Percentiles rank a stretch among this genome's conserved stretches.
phyloP scores from a whole-genome alignment of 2,888 invertebrate species.

The Apamea sordens region DNA sequence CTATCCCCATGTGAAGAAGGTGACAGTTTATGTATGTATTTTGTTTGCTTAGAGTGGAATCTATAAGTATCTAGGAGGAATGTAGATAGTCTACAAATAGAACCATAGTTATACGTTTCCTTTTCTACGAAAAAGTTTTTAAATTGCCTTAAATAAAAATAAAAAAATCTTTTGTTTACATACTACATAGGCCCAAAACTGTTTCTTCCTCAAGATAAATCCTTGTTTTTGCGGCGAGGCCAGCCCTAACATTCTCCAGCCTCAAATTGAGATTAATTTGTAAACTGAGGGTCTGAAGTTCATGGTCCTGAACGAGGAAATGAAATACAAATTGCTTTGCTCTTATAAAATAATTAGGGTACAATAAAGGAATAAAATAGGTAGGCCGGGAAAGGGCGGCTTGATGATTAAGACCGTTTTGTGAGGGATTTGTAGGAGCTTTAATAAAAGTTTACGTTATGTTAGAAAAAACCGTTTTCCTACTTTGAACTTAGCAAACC shows the following conservation, averaged over 20 bases:
- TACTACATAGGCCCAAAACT: no score
- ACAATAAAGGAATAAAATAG: constrained; percentile 40
- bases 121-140: background rate
- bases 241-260: constrained; percentile 34
- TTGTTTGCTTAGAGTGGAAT: background rate
- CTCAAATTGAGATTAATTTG: constrained; percentile 62
- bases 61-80: background rate
- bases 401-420: constrained; percentile 10
- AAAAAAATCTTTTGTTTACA: no score
- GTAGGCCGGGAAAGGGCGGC: background rate
- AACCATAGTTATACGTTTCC: no score
- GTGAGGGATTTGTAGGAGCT: constrained; percentile 7
- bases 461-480: background rate
- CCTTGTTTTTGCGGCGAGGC: constrained; percentile 30
- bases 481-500: no score
- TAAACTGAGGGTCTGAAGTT: constrained; percentile 45
- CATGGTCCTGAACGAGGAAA: constrained; percentile 58
- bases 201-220: constrained; percentile 32
- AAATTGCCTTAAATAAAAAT: constrained; percentile 10
- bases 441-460: background rate
- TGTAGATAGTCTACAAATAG: background rate
- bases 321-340: constrained; percentile 58
- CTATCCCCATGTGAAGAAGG: background rate
- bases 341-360: constrained; percentile 58
- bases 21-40: background rate